Evolutionary conservation across 2,113 vertebrate genomes (phyloP), one percentile per base, ranked within the genome.

Genomic region (Cairina moschata): DNA sequence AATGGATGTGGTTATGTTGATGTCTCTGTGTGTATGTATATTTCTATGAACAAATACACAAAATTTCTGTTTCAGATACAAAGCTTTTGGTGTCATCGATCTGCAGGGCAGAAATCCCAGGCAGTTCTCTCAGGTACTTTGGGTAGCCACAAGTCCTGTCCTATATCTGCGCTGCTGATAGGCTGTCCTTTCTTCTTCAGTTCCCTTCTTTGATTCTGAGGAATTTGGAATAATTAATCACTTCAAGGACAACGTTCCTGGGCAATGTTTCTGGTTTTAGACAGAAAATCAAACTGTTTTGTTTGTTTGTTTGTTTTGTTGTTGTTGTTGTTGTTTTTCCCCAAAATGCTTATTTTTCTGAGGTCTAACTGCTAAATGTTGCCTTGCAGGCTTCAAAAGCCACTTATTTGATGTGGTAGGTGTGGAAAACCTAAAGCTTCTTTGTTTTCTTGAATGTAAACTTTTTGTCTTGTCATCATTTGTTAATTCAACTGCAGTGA

Each of bases 181-280:
- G 72, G 72, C 54, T 95, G 86, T 83, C 82, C 82, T 96, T 89
- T 91, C 78, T 62, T 95, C 93, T 93, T 74, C 36, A 86, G 65
- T 95, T 91, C 48, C 67, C 54, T 91, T 95, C 34, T 94, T 92
- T 94, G 92, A 95, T 89, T 95, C 76, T 7, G 50, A 92, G 76
- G 73, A 90, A 92, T 93, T 79, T 93, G 63, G 80, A 90, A 28
- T 6, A 75, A 89, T 97, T 96, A 82, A 92, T 91, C 91, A 69
- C 63, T 11, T 17, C 50, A 83, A 89, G 95, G 96, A 96, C 67
- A 86, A 87, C 90, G 87, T 91, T 85, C 68, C 55, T 10, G 5
- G 79, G 36, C 48, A 74, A 60, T 93, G 86, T 68, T 46, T 90
- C 52, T 69, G 60, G 40, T 34, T 76, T 85, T 8, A 86, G 69